Conservation (phyloP, 2,113 vertebrate species). For the Oenanthe oenanthe region DNA sequence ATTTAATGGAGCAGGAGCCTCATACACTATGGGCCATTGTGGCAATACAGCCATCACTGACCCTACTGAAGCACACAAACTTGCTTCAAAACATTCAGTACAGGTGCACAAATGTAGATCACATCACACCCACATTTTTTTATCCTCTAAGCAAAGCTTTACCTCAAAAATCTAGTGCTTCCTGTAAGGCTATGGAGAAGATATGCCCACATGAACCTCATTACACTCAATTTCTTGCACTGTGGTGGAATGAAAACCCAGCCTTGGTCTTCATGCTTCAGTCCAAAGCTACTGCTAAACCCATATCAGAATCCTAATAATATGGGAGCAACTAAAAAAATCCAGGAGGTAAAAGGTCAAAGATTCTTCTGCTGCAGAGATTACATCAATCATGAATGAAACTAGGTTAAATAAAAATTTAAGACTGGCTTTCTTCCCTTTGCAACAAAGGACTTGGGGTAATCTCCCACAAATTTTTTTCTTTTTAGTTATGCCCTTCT, state of each 20-base stretch:
- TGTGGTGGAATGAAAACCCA: not conserved
- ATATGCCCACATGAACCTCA: not conserved
- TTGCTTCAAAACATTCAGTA: not conserved
- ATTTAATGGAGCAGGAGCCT: not conserved
- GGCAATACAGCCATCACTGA: not conserved
- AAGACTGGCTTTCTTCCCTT: not conserved
- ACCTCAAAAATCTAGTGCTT: not conserved
- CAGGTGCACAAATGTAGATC: not conserved
- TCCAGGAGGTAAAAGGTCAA: slow-evolving; percentile 9
- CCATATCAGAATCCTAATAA: not conserved
- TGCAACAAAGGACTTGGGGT: not conserved
- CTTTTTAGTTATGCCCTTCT: not conserved
- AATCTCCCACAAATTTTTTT: not conserved
- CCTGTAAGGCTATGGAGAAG: not conserved
- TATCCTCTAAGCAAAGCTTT: not conserved
- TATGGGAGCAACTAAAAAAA: not conserved
- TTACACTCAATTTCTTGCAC: not conserved
- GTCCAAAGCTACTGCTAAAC: not conserved
- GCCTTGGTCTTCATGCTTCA: slow-evolving; percentile 1
- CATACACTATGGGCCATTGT: not conserved
- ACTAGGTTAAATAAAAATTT: not conserved
- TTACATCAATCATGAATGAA: not conserved
- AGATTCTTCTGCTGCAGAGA: slow-evolving; percentile 29
- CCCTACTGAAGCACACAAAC: not conserved
- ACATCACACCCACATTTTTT: not conserved